Base-by-base conservation (phyloP, 2,113 vertebrate species). In the Sturnira hondurensis region DNA sequence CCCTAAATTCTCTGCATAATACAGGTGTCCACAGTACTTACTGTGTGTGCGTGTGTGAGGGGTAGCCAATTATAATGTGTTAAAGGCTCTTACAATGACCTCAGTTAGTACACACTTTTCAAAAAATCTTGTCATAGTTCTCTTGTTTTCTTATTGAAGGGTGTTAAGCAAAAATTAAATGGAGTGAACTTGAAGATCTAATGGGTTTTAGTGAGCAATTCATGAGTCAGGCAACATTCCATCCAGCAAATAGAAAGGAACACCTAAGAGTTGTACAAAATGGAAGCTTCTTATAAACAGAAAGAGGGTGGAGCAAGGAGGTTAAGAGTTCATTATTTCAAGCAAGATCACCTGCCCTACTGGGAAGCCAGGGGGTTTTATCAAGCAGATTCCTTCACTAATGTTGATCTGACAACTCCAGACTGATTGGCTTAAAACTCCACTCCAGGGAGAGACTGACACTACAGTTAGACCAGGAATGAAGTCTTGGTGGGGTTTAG, bases 41-140 rank as follows among this genome's bases (percentile, higher is more conserved):
- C 12, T 22, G 1, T 5, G 24, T 7, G 1, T 4, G 9, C 12
- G 7, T 13, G 36, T 24, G 58, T 43, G 14, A 4, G 1, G 24
- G 1, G 10, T 13, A n/a, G 33, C 28, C 65, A 56, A 56, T 52
- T 24, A 47, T 24, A 36, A 58, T 36, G 16, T 1, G 24, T 63
- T 65, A 52, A 56, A 2, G 50, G 36, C 0, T 54, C 31, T 80
- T 38, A 70, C 9, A 41, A 41, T 74, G 56, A 54, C 31, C 41
- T 61, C 45, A 45, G 36, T 43, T 9, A 81, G 80, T 65, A 68
- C 11, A 58, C 6, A 11, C 26, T 76, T 67, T 83, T 22, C n/a
- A 86, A 82, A 70, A 73, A 65, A 54, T 33, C 50, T 81, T 71
- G 1, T 6, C 63, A 26, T 4, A 4, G 70, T 56, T 52, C 36